Evolutionary conservation across 2,797 vertebrate species (phyloP).

Genomic region (Tinamus major): DNA sequence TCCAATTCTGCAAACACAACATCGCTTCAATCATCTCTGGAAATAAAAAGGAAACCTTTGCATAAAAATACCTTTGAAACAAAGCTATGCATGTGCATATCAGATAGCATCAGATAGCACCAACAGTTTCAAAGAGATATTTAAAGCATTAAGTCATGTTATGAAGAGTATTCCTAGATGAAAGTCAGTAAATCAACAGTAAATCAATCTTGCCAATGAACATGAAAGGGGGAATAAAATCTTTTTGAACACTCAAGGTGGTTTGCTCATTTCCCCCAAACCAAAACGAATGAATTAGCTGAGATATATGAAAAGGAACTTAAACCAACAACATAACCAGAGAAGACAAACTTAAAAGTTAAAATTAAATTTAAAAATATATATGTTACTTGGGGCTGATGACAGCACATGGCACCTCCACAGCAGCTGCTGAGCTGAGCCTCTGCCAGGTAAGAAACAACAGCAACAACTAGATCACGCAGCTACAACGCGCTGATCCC

Average conservation of each 20-base stretch:
- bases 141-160: conserved; percentile 51
- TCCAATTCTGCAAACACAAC: conserved; percentile 1
- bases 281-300: conserved; percentile 4
- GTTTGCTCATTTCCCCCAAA: conserved; percentile 43
- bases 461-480: background rate
- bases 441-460: background rate
- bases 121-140: conserved; percentile 52
- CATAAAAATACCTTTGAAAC: conserved; percentile 44
- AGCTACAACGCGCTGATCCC: conserved; percentile 2
- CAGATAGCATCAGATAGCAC: conserved; percentile 24
- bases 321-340: conserved; percentile 42
- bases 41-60: background rate
- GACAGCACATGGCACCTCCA: conserved; percentile 20
- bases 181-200: conserved; percentile 23
- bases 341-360: conserved; percentile 39
- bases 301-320: conserved; percentile 61
- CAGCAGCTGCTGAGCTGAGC: background rate
- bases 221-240: conserved; percentile 49
- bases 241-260: conserved; percentile 62
- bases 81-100: background rate
- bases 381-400: conserved; percentile 43
- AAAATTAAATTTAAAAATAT: conserved; percentile 39
- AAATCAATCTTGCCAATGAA: conserved; percentile 55
- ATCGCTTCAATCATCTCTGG: background rate
- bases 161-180: conserved; percentile 4